These are phyloP conservation scores for Zonotrichia albicollis DNA, from an alignment of 2,797 vertebrate genomes.

Conservation along the genomic window DNA sequence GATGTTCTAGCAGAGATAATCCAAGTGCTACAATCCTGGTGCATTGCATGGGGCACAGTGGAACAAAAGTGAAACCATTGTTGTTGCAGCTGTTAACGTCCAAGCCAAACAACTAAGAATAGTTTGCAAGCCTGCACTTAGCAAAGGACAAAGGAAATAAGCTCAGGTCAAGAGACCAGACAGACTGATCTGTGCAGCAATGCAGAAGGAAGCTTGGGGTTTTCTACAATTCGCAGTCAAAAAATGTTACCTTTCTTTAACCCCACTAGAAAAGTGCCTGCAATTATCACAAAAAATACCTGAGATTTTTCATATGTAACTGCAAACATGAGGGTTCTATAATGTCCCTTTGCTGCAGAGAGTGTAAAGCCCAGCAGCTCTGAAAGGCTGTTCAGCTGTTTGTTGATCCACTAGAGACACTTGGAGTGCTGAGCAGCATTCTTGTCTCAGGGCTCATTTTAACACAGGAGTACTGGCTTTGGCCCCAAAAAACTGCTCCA, in stretches of 20 bases:
- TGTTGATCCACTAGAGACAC: not conserved
- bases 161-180: not conserved
- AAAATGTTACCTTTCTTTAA: not conserved
- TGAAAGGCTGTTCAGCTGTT: not conserved
- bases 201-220: not conserved
- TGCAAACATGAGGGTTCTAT: not conserved
- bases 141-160: not conserved
- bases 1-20: not conserved
- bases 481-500: not conserved
- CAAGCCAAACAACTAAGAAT: not conserved
- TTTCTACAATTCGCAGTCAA: not conserved
- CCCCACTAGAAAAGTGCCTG: not conserved
- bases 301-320: not conserved
- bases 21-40: not conserved
- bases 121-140: not conserved
- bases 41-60: not conserved
- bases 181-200: not conserved
- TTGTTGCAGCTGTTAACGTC: not conserved
- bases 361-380: not conserved
- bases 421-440: not conserved
- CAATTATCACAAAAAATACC: not conserved
- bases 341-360: not conserved
- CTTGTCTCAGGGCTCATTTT: not conserved
- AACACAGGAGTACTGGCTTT: not conserved
- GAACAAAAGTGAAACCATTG: not conserved